A percentile compares a stretch with the other conserved stretches of the same genome.
Evolutionary conservation across 2,113 vertebrate species (phyloP).

Genomic region (Pomatostomus ruficeps): DNA sequence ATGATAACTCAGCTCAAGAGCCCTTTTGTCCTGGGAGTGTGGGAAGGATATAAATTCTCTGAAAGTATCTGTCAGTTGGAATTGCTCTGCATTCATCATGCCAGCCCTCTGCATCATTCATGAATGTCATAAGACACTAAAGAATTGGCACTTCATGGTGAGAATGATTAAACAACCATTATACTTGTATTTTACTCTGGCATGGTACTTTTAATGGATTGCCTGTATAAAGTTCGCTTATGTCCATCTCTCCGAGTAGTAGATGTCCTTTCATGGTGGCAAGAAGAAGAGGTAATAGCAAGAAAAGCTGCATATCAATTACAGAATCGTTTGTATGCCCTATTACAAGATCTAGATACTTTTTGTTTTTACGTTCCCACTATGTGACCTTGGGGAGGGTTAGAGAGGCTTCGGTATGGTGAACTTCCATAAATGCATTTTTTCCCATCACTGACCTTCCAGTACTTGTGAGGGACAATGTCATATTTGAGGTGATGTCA

Average conservation of each 20-base stretch:
- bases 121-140: conserved; percentile 73
- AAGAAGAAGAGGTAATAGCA: not conserved
- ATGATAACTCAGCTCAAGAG: conserved; percentile 71
- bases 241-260: not conserved
- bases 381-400: not conserved
- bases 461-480: not conserved
- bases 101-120: conserved; percentile 72
- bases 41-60: conserved; percentile 68
- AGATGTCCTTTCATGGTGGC: not conserved
- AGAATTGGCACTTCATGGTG: conserved; percentile 69
- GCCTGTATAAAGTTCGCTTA: not conserved
- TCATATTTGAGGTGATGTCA: not conserved
- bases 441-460: not conserved
- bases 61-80: conserved; percentile 66
- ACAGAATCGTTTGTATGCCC: not conserved
- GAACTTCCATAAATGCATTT: not conserved
- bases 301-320: not conserved
- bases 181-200: conserved; percentile 50
- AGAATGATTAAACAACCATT: conserved; percentile 73
- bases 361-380: not conserved
- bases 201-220: conserved; percentile 35
- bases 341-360: not conserved
- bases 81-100: conserved; percentile 72
- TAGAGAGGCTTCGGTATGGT: not conserved
- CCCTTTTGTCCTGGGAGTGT: conserved; percentile 60